A percentile compares a stretch with the other conserved stretches of the same genome.
Evolutionary conservation across 2,113 vertebrate species (phyloP).

Genomic region (Chaenocephalus aceratus): DNA sequence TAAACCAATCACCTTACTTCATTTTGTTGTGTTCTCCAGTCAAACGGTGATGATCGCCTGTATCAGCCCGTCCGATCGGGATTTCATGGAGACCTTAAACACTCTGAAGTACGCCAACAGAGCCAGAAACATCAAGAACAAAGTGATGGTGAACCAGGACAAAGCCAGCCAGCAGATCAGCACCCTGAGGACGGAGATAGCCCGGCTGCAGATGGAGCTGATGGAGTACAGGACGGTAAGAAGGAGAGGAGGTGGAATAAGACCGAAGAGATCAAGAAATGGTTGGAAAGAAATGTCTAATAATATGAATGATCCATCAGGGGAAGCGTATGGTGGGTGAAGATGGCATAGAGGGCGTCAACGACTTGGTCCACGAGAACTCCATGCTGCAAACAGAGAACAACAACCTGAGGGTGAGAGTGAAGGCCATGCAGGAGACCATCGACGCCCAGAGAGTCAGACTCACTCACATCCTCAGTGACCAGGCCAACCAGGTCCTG

Average conservation of each 20-base stretch:
- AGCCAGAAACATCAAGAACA: slow-evolving; percentile 98
- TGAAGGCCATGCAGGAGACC: slow-evolving; percentile 99
- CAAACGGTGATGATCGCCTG: slow-evolving; percentile 99
- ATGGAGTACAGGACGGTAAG: slow-evolving; percentile 98
- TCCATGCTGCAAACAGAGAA: slow-evolving; percentile 98
- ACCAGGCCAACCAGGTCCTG: slow-evolving; percentile 92
- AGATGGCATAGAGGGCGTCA: slow-evolving; percentile 94
- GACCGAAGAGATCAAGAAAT: accelerated
- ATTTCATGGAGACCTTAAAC: slow-evolving; percentile 99
- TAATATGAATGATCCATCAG: slow-evolving; percentile 69
- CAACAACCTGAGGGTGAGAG: slow-evolving; percentile 93
- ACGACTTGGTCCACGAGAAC: slow-evolving; percentile 98
- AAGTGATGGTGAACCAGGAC: slow-evolving; percentile 97
- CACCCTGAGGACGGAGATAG: slow-evolving; percentile 92
- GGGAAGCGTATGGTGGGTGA: slow-evolving; percentile 96
- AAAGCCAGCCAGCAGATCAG: slow-evolving; percentile 97
- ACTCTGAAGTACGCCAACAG: slow-evolving; percentile 96
- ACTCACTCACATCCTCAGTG: slow-evolving; percentile 92
- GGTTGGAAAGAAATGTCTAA: neutral
- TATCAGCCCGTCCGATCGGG: slow-evolving; percentile 96
- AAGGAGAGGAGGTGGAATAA: neutral
- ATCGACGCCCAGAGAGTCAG: slow-evolving; percentile 90
- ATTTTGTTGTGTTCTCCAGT: slow-evolving; percentile 77
- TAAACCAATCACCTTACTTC: neutral
- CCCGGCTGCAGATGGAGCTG: slow-evolving; percentile 96